Evolutionary conservation across 1,140 invertebrate species (phyloP).

Genomic region (Hycleus phaleratus): DNA sequence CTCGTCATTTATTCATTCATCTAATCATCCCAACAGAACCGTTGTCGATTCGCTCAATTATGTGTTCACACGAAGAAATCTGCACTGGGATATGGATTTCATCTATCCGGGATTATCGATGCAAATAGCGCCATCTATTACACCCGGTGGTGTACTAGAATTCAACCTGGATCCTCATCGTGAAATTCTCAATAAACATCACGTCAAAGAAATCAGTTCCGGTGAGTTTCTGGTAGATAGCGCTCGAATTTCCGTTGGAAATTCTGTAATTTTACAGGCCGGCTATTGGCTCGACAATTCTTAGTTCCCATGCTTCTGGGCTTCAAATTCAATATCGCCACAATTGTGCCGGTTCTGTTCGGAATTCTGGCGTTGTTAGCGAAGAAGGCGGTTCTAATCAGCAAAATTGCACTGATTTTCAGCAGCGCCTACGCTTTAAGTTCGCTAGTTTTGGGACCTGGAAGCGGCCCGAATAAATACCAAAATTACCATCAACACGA

Average conservation of each 20-base stretch:
- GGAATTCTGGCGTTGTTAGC: slow-evolving; percentile 58
- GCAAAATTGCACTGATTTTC: slow-evolving; percentile 61
- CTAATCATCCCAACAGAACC: too few species aligned
- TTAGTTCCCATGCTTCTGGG: slow-evolving; percentile 64
- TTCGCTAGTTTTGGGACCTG: slow-evolving; percentile 33
- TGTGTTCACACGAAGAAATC: slow-evolving; percentile 57
- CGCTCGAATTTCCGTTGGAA: neutral
- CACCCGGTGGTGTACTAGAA: slow-evolving; percentile 57
- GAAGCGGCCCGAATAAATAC: neutral
- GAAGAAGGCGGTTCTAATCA: slow-evolving; percentile 64
- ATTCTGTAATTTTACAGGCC: slow-evolving; percentile 47
- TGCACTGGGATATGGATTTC: slow-evolving; percentile 62
- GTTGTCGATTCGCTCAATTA: slow-evolving; percentile 57
- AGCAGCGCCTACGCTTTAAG: slow-evolving; percentile 56
- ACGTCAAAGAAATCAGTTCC: slow-evolving; percentile 42
- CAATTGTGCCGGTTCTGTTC: slow-evolving; percentile 61
- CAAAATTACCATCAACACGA: slow-evolving; percentile 6
- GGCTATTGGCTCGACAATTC: slow-evolving; percentile 57
- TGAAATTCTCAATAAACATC: slow-evolving; percentile 41
- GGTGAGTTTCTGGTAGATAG: slow-evolving; percentile 32
- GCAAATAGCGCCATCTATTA: slow-evolving; percentile 56
- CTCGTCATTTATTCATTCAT: too few species aligned
- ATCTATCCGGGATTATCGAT: slow-evolving; percentile 64
- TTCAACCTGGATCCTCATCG: slow-evolving; percentile 59
- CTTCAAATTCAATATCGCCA: slow-evolving; percentile 66